Conservation (phyloP, 2,888 invertebrate genomes). For the Pachydiplax longipennis region DNA sequence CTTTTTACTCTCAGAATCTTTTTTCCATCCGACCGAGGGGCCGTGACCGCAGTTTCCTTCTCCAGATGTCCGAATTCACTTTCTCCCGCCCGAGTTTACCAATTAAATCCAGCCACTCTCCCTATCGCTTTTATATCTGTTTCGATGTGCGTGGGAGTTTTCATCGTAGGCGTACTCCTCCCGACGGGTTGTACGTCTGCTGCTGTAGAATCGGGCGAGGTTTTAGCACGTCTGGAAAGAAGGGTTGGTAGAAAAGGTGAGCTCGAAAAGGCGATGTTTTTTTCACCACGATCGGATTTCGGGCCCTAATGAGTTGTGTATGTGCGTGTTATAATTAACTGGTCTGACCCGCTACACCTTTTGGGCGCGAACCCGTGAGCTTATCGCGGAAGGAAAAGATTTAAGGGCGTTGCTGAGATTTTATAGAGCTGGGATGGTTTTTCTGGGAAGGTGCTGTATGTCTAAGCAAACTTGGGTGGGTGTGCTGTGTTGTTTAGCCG, state of each 20-base stretch:
- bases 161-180: background rate
- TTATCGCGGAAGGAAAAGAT: background rate
- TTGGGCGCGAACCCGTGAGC: background rate
- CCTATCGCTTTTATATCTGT: background rate
- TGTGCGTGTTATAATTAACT: background rate
- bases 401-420: background rate
- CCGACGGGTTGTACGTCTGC: background rate
- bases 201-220: background rate
- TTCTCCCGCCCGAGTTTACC: slow-evolving; percentile 15
- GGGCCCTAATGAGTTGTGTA: background rate
- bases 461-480: too few relatives aligned
- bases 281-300: background rate
- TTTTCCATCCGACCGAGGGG: background rate
- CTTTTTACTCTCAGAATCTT: background rate
- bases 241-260: background rate
- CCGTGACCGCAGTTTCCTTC: background rate
- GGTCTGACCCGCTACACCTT: background rate
- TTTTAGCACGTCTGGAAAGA: background rate
- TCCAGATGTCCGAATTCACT: slow-evolving; percentile 3
- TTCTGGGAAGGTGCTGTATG: background rate
- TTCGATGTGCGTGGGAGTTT: background rate
- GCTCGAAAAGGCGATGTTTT: background rate
- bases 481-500: too few relatives aligned
- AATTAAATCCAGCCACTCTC: slow-evolving; percentile 14
- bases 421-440: background rate